Percentiles rank a stretch among this genome's conserved stretches.
phyloP scores from a whole-genome alignment of 2,113 vertebrate species.

The Laticauda laticaudata region DNA sequence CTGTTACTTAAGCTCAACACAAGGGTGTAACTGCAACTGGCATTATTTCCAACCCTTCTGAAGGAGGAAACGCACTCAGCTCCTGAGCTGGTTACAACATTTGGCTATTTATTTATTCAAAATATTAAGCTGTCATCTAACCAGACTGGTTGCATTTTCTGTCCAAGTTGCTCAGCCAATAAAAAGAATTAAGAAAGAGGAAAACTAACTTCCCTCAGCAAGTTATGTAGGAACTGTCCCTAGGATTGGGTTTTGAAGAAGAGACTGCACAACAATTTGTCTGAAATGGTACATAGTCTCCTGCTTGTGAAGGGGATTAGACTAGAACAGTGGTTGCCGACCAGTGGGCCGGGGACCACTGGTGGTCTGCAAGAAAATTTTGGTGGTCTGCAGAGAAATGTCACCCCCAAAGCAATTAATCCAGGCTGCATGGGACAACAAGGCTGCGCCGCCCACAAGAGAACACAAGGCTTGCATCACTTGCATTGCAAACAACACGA shows the following conservation, averaged over 20 bases:
- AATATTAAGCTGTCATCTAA: background rate
- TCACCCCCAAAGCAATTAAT: too few species aligned
- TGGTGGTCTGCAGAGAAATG: too few species aligned
- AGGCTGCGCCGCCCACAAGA: too few species aligned
- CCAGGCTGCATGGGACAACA: too few species aligned
- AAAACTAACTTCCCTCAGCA: background rate
- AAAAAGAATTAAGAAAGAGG: background rate
- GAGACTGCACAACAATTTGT: too few species aligned
- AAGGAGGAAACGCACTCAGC: background rate
- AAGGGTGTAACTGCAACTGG: background rate
- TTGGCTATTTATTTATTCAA: background rate
- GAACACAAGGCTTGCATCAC: too few species aligned
- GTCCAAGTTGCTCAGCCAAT: background rate
- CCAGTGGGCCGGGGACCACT: too few species aligned
- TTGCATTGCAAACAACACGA: too few species aligned
- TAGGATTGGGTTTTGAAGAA: background rate
- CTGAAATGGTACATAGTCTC: too few species aligned
- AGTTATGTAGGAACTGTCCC: accelerated
- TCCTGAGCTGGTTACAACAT: background rate
- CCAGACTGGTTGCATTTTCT: background rate
- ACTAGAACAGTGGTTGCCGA: too few species aligned
- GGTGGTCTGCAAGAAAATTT: too few species aligned
- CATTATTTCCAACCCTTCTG: background rate
- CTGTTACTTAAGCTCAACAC: background rate
- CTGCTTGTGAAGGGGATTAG: too few species aligned